A percentile compares a stretch with the other conserved stretches of the same genome.
phyloP scores from a whole-genome alignment of 1,140 invertebrate genomes.

The Dreissena polymorpha region DNA sequence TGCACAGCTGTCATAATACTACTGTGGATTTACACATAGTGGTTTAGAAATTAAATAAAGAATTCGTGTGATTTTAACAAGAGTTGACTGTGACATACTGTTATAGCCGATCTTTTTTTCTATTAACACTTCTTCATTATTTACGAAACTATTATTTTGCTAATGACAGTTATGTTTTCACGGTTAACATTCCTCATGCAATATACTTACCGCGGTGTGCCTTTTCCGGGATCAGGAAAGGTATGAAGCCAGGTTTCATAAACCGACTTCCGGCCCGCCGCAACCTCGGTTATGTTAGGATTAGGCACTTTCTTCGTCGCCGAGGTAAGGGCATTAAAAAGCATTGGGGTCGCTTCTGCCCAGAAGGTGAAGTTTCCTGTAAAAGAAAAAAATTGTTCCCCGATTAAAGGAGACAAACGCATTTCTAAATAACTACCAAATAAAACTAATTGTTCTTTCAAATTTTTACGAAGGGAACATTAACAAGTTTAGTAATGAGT shows the following conservation, averaged over 20 bases:
- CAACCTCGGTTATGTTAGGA: conserved; percentile 69
- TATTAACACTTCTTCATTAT: too few relatives aligned
- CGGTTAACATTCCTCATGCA: background rate
- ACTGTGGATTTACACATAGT: background rate
- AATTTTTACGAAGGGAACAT: too few relatives aligned
- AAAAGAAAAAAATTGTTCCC: too few relatives aligned
- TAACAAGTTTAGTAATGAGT: too few relatives aligned
- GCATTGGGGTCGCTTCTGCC: conserved; percentile 58
- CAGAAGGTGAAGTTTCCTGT: conserved; percentile 62
- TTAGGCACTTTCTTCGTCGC: conserved; percentile 69
- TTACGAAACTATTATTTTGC: background rate
- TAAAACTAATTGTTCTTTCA: too few relatives aligned
- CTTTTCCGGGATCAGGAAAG: conserved; percentile 29
- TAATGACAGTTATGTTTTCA: background rate
- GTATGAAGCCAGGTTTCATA: conserved; percentile 75
- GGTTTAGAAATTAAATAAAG: background rate
- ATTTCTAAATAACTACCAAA: too few relatives aligned
- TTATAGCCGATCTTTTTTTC: too few relatives aligned
- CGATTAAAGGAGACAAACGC: too few relatives aligned
- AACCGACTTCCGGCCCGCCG: conserved; percentile 67
- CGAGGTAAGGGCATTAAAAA: conserved; percentile 56
- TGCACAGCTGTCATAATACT: background rate
- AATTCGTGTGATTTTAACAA: background rate
- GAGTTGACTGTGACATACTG: too few relatives aligned
- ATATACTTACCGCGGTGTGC: conserved; percentile 42